phyloP scores from a whole-genome alignment of 2,797 vertebrate species.

The Scleropages formosus region DNA sequence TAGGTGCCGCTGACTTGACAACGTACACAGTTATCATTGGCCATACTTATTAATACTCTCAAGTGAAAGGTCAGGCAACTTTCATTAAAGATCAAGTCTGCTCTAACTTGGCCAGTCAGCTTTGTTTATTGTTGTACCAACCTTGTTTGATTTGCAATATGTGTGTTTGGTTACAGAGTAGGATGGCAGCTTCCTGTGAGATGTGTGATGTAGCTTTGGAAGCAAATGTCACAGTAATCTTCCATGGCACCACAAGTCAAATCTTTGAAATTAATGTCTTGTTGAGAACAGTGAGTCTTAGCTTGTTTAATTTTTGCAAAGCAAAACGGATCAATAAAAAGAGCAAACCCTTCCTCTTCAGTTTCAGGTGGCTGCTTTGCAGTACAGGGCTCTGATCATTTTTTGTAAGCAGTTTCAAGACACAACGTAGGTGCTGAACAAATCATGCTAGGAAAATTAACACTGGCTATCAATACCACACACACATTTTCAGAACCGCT shows the following conservation, averaged over 20 bases:
- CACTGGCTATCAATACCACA: background rate
- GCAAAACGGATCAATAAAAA: conserved; percentile 21
- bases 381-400: background rate
- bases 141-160: background rate
- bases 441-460: background rate
- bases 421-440: background rate
- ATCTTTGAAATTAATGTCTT: conserved; percentile 9
- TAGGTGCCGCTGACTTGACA: background rate
- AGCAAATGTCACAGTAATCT: conserved; percentile 14
- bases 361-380: background rate
- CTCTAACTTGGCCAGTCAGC: background rate
- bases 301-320: conserved; percentile 34
- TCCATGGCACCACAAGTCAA: background rate
- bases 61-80: background rate
- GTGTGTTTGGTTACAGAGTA: background rate
- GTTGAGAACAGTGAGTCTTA: conserved; percentile 19
- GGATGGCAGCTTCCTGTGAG: background rate
- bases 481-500: too few relatives aligned
- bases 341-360: background rate
- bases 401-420: background rate
- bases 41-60: background rate
- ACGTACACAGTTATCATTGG: background rate
- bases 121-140: conserved; percentile 7
- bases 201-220: background rate
- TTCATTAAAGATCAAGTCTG: background rate